Conservation (phyloP, 30 jellyfish, hydroid and myxozoan species). For the Pseudorhiza aurosa region DNA sequence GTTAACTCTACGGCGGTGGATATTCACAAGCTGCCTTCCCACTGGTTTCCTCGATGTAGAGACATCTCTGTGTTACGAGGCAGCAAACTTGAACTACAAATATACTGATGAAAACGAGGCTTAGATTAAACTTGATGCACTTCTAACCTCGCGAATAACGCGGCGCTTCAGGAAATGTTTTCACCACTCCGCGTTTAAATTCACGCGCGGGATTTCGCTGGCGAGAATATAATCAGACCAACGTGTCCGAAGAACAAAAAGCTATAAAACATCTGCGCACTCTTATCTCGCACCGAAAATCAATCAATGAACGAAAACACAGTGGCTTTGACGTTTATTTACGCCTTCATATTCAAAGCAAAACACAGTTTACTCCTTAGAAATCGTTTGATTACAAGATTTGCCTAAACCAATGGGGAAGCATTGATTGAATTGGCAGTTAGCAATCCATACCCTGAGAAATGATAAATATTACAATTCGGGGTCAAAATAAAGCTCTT, state of each 20-base stretch:
- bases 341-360: constrained; percentile 56
- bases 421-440: constrained; percentile 62
- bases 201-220: not conserved
- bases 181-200: not conserved
- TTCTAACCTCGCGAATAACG: no score
- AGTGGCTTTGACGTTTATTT: constrained; percentile 48
- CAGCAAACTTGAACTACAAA: no score
- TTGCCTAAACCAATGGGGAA: constrained; percentile 45
- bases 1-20: no score
- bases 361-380: constrained; percentile 54
- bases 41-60: no score
- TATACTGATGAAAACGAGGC: no score
- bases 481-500: constrained; percentile 24
- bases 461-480: constrained; percentile 9
- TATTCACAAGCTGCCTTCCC: no score
- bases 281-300: constrained; percentile 43
- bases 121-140: no score
- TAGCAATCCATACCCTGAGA: constrained; percentile 62
- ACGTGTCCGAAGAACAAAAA: constrained; percentile 33
- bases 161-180: no score
- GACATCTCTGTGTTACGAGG: no score
- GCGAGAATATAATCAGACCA: constrained; percentile 22
- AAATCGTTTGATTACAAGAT: constrained; percentile 57
- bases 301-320: constrained; percentile 53
- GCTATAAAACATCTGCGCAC: constrained; percentile 45